Base-by-base conservation (phyloP, 2,797 vertebrate genomes). In the Pelobates cultripes region DNA sequence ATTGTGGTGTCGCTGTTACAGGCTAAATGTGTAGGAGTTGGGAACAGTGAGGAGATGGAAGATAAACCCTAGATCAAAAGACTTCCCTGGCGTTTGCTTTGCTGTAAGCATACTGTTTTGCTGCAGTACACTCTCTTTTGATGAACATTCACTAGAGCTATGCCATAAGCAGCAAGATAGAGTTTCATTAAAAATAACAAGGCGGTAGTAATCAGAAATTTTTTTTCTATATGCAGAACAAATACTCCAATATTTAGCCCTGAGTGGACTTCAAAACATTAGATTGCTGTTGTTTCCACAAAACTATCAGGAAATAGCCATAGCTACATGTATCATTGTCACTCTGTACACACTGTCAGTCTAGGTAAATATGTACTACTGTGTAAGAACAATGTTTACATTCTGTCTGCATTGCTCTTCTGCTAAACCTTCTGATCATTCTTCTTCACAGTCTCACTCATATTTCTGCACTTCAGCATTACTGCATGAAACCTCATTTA, bases 151-250 rank as follows among this genome's bases (percentile, higher is more conserved):
- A 28, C 14, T 13, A 5, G 67, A 55, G 67, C 51, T 75, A 60
- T 76, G 47, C 79, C 28, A 13, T 55, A 67, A 17, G 41, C 41
- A 75, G 55, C 9, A 71, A 64, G 76, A 71, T 53, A 63, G 43
- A 44, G 45, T 60, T 64, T 81, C 68, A 76, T 81, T 81, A 81
- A 76, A 51, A 81, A 81, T 81, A 81, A 70, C 73, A 70, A 70
- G 72, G 67, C 55, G 15, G 43, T 43, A 71, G 66, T 63, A 74
- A 81, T 81, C 73, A 77, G 44, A 81, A 76, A 71, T 60, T n/a
- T 70, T 40, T 40, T 70, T 71, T 78, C 45, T 66, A 77, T 70
- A 75, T n/a, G 17, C 80, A 81, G 67, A 81, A 77, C 57, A 71
- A 71, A 68, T 72, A 13, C 78, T 70, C 15, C 1, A 8, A 75